Evolutionary conservation across 2,113 vertebrate species (phyloP), one percentile per base, ranked within the genome.

Genomic region (Thermophis baileyi): DNA sequence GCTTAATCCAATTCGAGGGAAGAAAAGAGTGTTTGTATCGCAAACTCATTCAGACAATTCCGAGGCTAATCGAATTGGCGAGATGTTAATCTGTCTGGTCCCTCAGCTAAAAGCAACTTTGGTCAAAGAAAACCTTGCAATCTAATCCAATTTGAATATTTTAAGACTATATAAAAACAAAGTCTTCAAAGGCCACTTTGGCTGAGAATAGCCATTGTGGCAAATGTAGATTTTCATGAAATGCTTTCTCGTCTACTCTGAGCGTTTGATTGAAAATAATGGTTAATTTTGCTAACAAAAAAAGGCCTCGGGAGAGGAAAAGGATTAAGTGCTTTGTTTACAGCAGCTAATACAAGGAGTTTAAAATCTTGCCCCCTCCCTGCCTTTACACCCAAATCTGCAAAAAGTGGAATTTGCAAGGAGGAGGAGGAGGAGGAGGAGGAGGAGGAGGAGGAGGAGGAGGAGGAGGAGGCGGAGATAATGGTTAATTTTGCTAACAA

Each of bases 31-130:
- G 18, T 88, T 90, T 92, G 88, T 95, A 97, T 93, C 89, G 86
- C 96, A 92, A 92, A 95, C 93, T 94, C 94, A 95, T 96, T 97
- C 91, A 96, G 96, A 96, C 96, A 94, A 95, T 89, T 95, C 94
- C 55, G 92, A 88, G 85, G 89, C 91, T 97, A 97, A 97, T 96
- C 93, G 90, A 97, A 97, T 97, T 96, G 91, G 94, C n/a, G 69
- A 92, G 94, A 92, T 94, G 96, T 96, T 97, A 88, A 96, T 96
- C 91, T 94, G 97, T 95, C 96, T 96, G 95, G 93, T 90, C 95
- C 88, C 86, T 92, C 88, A 94, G 95, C 95, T 94, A 94, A 96
- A 95, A 95, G 92, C 86, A 81, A 85, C 91, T 25, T 44, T 89
- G 92, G 94, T 96, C 85, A 95, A 94, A 94, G 95, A n/a, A 93